Evolutionary conservation across 2,113 vertebrate genomes (phyloP).

Genomic region (Seriola rivoliana): DNA sequence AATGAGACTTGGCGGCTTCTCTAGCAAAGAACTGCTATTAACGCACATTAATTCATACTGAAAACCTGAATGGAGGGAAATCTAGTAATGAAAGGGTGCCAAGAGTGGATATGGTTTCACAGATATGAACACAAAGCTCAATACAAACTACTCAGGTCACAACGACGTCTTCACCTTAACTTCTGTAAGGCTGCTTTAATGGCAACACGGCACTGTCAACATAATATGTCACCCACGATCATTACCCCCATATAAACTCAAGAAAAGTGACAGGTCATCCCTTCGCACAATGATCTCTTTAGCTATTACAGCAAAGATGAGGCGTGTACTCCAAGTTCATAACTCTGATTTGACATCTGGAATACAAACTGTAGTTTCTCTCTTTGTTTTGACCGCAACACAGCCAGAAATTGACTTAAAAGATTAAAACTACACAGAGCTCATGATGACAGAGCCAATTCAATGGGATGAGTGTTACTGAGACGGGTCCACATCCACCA

Average conservation of each 20-base stretch:
- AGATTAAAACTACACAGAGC: too few species aligned
- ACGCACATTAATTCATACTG: conserved; percentile 5
- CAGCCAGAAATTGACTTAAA: neutral
- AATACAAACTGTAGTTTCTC: neutral
- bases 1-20: neutral
- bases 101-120: neutral
- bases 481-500: neutral
- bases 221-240: neutral
- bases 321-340: neutral
- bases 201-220: neutral
- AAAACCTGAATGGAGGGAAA: neutral
- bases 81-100: neutral
- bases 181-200: neutral
- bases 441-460: neutral
- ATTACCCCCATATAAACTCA: neutral
- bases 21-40: conserved; percentile 9
- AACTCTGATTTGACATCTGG: neutral
- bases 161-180: neutral
- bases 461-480: neutral
- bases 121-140: neutral
- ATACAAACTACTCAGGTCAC: neutral
- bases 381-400: neutral
- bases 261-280: neutral
- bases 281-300: neutral
- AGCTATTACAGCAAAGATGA: neutral